A percentile compares a stretch with the other conserved stretches of the same genome.
Evolutionary conservation across 2,113 vertebrate genomes (phyloP).

Genomic region (Megalops atlanticus): DNA sequence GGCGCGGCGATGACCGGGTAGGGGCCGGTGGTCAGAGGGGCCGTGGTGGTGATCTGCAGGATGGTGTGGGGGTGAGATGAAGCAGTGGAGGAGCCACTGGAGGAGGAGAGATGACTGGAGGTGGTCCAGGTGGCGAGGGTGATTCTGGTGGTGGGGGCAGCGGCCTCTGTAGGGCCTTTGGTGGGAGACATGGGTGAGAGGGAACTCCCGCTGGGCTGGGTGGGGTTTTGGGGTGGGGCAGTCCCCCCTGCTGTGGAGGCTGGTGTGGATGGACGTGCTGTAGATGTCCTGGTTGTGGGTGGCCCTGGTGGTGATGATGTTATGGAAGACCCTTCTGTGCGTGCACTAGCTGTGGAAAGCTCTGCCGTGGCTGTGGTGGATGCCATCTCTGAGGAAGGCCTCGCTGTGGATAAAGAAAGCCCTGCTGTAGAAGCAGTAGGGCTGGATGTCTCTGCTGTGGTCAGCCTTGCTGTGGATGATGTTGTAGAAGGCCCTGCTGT

Average conservation of each 20-base stretch:
- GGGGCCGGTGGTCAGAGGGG: constrained; percentile 13
- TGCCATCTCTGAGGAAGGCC: background rate
- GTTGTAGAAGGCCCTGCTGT: no score
- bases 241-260: background rate
- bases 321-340: background rate
- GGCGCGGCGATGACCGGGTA: constrained; percentile 34
- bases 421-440: background rate
- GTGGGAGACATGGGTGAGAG: no score
- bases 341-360: no score
- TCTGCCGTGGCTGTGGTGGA: no score
- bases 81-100: constrained; percentile 24
- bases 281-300: constrained; percentile 1
- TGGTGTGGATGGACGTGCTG: constrained; percentile 3
- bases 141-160: no score
- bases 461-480: no score
- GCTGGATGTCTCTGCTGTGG: background rate
- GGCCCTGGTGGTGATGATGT: background rate
- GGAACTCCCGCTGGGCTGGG: constrained; percentile 25
- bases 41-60: background rate
- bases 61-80: constrained; percentile 9
- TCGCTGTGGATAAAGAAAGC: no score
- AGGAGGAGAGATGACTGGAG: no score
- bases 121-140: no score
- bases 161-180: no score
- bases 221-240: background rate